A percentile compares a stretch with the other conserved stretches of the same genome.
phyloP scores from a whole-genome alignment of 2,113 vertebrate genomes.

The Willisornis vidua region DNA sequence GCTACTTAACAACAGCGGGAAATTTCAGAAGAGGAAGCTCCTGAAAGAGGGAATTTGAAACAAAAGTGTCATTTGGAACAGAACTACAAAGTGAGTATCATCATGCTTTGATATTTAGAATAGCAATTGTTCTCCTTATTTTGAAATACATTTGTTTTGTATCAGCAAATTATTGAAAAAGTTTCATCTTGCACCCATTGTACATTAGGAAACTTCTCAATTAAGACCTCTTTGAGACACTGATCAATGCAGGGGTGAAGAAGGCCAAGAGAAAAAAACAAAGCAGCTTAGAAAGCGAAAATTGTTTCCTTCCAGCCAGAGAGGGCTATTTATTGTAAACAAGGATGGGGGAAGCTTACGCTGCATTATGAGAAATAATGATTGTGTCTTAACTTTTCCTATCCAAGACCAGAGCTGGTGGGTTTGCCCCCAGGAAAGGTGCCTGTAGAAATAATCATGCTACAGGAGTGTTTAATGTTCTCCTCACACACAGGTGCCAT shows the following conservation, averaged over 20 bases:
- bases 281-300: background rate
- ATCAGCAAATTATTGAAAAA: background rate
- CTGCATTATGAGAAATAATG: background rate
- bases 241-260: background rate
- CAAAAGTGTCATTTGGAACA: background rate
- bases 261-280: background rate
- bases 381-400: background rate
- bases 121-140: background rate
- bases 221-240: background rate
- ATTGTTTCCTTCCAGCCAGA: background rate
- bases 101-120: background rate
- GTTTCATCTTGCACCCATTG: background rate
- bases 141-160: background rate
- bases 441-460: accelerated
- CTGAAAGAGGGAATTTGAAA: constrained; percentile 15
- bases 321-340: background rate
- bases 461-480: background rate
- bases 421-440: background rate
- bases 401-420: background rate
- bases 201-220: background rate
- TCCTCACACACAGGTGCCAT: background rate
- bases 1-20: background rate
- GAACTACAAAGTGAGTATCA: background rate
- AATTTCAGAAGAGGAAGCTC: constrained; percentile 11
- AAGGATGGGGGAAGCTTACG: background rate